A percentile compares a stretch with the other conserved stretches of the same genome.
Conservation (phyloP, 2,888 invertebrate species). For the Patella depressa region DNA sequence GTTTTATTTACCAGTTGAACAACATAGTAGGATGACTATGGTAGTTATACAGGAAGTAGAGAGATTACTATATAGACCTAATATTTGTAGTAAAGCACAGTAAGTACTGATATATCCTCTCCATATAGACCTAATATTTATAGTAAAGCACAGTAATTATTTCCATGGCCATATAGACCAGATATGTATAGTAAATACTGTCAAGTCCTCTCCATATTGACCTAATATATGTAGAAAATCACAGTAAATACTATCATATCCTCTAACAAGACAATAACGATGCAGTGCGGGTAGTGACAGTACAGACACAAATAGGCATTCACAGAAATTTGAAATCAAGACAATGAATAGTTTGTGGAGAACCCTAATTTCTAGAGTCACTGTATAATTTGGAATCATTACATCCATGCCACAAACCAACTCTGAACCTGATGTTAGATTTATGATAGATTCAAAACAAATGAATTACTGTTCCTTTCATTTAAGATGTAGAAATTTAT, state of each 20-base stretch:
- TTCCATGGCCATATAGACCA: constrained; percentile 76
- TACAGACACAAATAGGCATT: too few species aligned
- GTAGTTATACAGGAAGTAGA: constrained; percentile 91
- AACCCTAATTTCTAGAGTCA: too few species aligned
- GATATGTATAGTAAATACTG: constrained; percentile 85
- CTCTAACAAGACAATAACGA: too few species aligned
- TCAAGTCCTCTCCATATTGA: constrained; percentile 71
- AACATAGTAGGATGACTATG: constrained; percentile 92
- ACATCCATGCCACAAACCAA: too few species aligned
- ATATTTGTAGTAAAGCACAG: constrained; percentile 88
- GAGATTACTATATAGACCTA: constrained; percentile 84
- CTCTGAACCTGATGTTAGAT: too few species aligned
- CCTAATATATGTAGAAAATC: constrained; percentile 87
- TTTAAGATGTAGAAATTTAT: too few species aligned
- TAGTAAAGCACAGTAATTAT: background rate
- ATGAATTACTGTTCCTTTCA: background rate
- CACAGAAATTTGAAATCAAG: too few species aligned
- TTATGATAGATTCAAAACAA: too few species aligned
- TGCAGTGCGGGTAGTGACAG: too few species aligned
- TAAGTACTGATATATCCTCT: constrained; percentile 73
- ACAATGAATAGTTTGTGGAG: too few species aligned
- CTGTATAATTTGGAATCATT: too few species aligned
- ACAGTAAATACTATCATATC: constrained; percentile 77
- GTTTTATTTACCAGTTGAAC: constrained; percentile 74
- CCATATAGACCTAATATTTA: background rate